These are phyloP conservation scores for Pipistrellus pipistrellus DNA, from an alignment of 2,797 vertebrate genomes.

Conservation along the genomic window DNA sequence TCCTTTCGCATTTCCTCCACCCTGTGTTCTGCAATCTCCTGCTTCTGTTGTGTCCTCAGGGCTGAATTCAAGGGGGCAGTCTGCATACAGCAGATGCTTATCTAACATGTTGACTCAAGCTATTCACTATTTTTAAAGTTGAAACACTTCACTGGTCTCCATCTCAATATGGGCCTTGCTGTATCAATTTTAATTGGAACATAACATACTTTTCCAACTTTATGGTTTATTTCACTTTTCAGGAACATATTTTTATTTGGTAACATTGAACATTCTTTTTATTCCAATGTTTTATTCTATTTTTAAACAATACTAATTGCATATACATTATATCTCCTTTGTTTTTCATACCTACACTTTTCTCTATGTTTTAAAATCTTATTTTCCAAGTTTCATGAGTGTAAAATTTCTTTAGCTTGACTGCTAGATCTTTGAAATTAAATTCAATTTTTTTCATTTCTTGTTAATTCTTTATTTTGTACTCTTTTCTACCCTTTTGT, in stretches of 20 bases:
- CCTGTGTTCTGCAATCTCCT: not conserved
- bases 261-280: not conserved
- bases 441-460: not conserved
- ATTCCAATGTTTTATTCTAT: not conserved
- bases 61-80: not conserved
- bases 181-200: not conserved
- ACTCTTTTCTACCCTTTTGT: not conserved
- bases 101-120: not conserved
- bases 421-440: not conserved
- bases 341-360: not conserved
- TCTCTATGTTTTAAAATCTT: slow-evolving; percentile 2
- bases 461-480: not conserved
- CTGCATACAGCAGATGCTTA: not conserved
- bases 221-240: not conserved
- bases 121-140: not conserved
- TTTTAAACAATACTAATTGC: not conserved
- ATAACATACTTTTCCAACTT: not conserved
- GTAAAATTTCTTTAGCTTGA: not conserved
- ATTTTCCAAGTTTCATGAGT: not conserved
- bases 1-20: not conserved
- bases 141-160: not conserved
- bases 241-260: not conserved
- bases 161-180: not conserved
- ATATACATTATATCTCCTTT: not conserved
- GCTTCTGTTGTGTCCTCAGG: not conserved